Evolutionary conservation across 1,140 invertebrate genomes (phyloP), one percentile per base, ranked within the genome.

Genomic region (Carposina sasakii): DNA sequence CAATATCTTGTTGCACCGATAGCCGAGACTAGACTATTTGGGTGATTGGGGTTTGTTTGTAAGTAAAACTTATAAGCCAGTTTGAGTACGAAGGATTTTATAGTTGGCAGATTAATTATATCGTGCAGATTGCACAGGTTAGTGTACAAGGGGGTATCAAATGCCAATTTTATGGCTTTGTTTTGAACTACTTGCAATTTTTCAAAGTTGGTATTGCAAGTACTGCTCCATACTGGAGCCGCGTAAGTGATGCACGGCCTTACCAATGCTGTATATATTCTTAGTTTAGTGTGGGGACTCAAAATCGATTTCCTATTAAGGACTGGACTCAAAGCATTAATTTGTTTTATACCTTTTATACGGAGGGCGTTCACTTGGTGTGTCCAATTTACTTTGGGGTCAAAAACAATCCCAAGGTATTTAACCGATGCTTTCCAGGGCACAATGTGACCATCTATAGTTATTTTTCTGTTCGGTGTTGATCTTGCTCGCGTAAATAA

Each of bases 111-210:
- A 8, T 41, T 41, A 3, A 41, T 41, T 23, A 23, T 41, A 41
- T 15, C 15, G 15, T 41, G 39, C 10, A 41, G 13, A 4, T 26
- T n/a, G 22, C 24, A 23, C n/a, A 41, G 39, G 22, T 41, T 41
- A 5, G 39, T 41, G 3, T 23, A 15, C n/a, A 24, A 41, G 10
- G 10, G 20, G 10, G 39, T 41, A 15, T 41, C 24, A 41, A 9
- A 41, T 8, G 39, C 20, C 6, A 26, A 23, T 41, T 41, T 41
- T 24, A 41, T 15, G 8, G 39, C 3, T 24, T 41, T 41, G 22
- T 41, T 41, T 41, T 41, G 39, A 2, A 41, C 22, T 2, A 41
- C 39, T 41, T 41, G 39, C 9, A 41, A 22, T 15, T 41, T 41
- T 3, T 22, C 8, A 16, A 9, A 41, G 6, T 41, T 41, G 4